Evolutionary conservation across 2,113 vertebrate species (phyloP).

Genomic region (Heliornis fulica): DNA sequence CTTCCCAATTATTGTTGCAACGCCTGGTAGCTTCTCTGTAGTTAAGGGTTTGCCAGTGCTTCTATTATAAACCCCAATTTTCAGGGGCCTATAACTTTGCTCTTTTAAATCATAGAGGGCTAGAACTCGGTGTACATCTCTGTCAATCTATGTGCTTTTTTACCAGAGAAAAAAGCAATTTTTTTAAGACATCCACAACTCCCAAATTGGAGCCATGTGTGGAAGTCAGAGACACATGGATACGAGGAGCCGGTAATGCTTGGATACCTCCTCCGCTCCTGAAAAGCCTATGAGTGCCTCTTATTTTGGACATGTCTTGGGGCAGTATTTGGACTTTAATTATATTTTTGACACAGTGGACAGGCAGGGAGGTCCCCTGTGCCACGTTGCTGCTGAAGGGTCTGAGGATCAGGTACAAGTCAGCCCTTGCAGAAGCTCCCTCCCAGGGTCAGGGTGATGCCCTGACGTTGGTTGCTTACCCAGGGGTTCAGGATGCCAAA

Average conservation of each 20-base stretch:
- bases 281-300: background rate
- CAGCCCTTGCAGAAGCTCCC: background rate
- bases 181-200: background rate
- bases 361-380: background rate
- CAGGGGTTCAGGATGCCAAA: background rate
- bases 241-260: background rate
- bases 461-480: background rate
- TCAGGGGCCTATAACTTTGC: slow-evolving; percentile 47
- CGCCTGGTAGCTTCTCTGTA: slow-evolving; percentile 63
- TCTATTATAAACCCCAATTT: slow-evolving; percentile 67
- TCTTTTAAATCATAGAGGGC: slow-evolving; percentile 54
- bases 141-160: background rate
- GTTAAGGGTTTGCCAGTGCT: slow-evolving; percentile 68
- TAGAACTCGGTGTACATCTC: background rate
- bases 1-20: slow-evolving; percentile 68
- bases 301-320: background rate
- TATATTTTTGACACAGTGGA: background rate
- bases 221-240: background rate
- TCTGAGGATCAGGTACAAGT: background rate
- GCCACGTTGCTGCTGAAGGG: background rate
- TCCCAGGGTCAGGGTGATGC: background rate
- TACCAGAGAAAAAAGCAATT: background rate
- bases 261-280: background rate
- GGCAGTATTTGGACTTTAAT: background rate
- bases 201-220: background rate